Base-by-base conservation (phyloP, 2,113 vertebrate species). In the Cryptomyrus ogoouensis region DNA sequence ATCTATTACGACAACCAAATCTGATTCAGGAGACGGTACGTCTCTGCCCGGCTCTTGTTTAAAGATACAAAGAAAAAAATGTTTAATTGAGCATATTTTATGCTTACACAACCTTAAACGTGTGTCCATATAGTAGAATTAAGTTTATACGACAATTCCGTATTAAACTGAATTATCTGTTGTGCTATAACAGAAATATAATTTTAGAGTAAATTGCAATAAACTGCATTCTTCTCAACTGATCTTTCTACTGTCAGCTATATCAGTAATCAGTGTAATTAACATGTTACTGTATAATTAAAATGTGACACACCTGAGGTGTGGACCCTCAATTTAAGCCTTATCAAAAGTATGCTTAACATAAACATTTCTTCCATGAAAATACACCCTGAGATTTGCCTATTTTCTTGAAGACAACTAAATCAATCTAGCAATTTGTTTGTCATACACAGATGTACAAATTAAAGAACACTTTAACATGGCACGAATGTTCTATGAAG, bases 361-460 rank as follows among this genome's bases (percentile, higher is more conserved):
- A 13, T 86, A 86, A 58, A 39, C 86, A 88, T 56, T 86, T 86
- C 46, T 44, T 88, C 39, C 31, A 19, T 88, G 52, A 88, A 88
- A 88, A 39, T 50, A 27, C 53, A 87, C 86, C 52, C 86, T 56
- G 50, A 88, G 86, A 56, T 17, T 88, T 62, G 35, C 39, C 19
- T 58, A 21, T 62, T 88, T 62, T 21, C 24, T 56, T 35, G 27
- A 47, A 31, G 47, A 27, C 85, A 47, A 9, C n/a, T 87, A 52
- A 50, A 87, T 46, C 47, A 50, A 87, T 50, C n/a, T 27, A 56
- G 12, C 85, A 87, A 86, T 50, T 31, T 86, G n/a, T 86, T 1
- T 84, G 44, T 84, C 46, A 52, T 50, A 50, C n/a, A 86, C n/a
- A 85, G 46, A 85, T 27, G 47, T 27, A 86, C 46, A 86, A 86